Conservation (phyloP, 1,140 invertebrate genomes). For the Conus betulinus region DNA sequence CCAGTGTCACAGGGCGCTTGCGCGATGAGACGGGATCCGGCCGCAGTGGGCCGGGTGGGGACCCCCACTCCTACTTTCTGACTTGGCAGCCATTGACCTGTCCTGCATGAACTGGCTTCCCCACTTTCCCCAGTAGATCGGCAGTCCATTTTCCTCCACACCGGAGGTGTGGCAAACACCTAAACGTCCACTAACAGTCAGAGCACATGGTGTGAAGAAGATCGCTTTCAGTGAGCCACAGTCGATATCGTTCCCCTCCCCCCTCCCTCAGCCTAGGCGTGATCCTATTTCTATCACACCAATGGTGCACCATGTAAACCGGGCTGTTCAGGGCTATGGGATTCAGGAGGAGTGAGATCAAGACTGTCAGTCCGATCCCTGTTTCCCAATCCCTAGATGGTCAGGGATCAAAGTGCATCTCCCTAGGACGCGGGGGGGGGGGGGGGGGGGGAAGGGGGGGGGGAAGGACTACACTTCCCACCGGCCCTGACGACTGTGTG, state of each 20-base stretch:
- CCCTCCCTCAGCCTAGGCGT: not conserved
- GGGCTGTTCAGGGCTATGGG: not conserved
- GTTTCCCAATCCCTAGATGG: too few species aligned
- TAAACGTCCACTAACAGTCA: not conserved
- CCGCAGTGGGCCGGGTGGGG: too few species aligned
- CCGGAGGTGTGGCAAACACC: not conserved
- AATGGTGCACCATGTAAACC: not conserved
- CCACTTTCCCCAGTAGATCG: not conserved
- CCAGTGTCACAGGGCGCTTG: too few species aligned
- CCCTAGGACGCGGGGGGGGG: not conserved
- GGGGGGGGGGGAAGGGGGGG: too few species aligned
- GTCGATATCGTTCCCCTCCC: not conserved
- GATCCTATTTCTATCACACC: too few species aligned
- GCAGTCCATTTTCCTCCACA: not conserved
- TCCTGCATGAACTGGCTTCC: not conserved
- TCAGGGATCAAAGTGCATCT: not conserved
- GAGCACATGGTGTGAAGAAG: not conserved
- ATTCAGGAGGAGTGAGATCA: not conserved
- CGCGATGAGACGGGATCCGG: too few species aligned
- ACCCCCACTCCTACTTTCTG: too few species aligned
- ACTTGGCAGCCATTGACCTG: not conserved
- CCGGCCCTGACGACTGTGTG: not conserved
- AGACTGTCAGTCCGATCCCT: not conserved
- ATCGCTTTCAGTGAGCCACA: not conserved
- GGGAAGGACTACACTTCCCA: not conserved